Percentiles rank a stretch among this genome's conserved stretches.
Conservation (phyloP, 2,888 invertebrate species). For the Rutpela maculata region DNA sequence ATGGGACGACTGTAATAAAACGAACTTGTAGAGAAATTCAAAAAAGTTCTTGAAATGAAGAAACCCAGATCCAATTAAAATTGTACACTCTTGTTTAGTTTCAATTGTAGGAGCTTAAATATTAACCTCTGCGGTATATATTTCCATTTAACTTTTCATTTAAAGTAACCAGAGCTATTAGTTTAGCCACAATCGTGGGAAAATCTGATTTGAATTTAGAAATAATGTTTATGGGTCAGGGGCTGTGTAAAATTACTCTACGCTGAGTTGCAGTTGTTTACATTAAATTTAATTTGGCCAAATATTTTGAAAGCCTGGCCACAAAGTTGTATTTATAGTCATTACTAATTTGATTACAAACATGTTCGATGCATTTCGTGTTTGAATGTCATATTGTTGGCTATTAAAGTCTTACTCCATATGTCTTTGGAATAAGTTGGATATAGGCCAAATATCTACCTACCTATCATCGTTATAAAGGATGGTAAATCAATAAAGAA, state of each 20-base stretch:
- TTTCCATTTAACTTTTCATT: constrained; percentile 12
- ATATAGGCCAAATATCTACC: neutral
- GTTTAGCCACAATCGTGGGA: neutral
- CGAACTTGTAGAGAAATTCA: neutral
- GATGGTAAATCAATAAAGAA: neutral
- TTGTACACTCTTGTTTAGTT: neutral
- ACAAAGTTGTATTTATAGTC: neutral
- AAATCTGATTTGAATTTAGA: constrained; percentile 13
- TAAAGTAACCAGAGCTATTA: neutral
- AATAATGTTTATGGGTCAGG: constrained; percentile 28
- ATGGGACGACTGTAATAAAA: too few species aligned
- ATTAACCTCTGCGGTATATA: neutral
- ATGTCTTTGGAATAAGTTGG: neutral
- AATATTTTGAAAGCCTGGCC: neutral
- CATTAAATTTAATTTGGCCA: neutral
- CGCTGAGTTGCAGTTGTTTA: neutral
- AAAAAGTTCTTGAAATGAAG: neutral
- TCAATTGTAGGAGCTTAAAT: neutral
- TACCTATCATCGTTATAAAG: too few species aligned
- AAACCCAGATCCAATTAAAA: neutral
- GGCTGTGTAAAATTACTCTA: neutral
- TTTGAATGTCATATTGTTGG: neutral
- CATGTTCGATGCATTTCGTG: neutral
- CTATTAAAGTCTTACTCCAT: neutral
- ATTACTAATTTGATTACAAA: neutral